These are phyloP conservation scores for Barbus barbus DNA, from an alignment of 2,113 vertebrate genomes.

Conservation along the genomic window DNA sequence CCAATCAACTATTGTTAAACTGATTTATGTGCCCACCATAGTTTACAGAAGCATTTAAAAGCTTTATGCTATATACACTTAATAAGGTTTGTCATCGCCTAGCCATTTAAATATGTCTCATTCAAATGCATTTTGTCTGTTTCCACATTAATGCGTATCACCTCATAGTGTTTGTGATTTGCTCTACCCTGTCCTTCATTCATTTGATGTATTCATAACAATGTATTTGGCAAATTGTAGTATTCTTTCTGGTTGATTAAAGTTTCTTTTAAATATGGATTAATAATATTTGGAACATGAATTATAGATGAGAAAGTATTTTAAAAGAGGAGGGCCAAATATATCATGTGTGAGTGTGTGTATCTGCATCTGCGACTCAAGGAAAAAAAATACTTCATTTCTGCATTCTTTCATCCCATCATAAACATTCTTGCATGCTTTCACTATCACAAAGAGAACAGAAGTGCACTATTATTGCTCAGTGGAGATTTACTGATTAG, in stretches of 20 bases:
- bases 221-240: not conserved
- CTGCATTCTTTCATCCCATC: not conserved
- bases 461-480: no score
- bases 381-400: not conserved
- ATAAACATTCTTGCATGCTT: not conserved
- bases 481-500: not conserved
- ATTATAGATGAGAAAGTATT: not conserved
- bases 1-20: not conserved
- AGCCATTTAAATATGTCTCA: no score
- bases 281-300: not conserved
- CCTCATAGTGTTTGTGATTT: not conserved
- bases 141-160: not conserved
- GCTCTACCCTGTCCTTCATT: not conserved
- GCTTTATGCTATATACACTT: not conserved
- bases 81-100: not conserved
- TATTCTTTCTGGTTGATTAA: not conserved
- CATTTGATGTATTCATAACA: not conserved
- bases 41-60: not conserved
- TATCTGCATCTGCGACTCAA: not conserved
- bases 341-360: not conserved
- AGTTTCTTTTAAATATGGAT: not conserved
- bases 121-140: no score
- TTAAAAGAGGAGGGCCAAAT: not conserved
- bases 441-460: not conserved
- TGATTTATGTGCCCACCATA: not conserved